Conservation (phyloP, 2,113 vertebrate species). For the Sinocyclocheilus maitianheensis region DNA sequence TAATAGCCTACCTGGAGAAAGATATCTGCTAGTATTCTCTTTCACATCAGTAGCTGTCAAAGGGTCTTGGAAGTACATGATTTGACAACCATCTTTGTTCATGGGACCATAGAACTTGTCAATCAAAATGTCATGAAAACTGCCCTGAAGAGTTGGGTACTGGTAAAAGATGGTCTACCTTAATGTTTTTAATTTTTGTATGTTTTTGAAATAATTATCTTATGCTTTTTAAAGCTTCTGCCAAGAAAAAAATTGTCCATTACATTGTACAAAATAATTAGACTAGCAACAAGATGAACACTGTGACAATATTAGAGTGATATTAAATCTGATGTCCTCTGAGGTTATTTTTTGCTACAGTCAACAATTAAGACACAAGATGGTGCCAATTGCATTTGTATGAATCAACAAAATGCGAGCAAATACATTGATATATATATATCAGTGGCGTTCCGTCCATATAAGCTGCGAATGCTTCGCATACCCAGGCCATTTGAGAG, state of each 20-base stretch:
- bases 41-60: neutral
- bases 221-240: neutral
- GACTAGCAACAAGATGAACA: neutral
- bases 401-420: too few species aligned
- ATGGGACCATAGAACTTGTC: neutral
- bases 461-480: too few species aligned
- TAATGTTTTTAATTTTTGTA: too few species aligned
- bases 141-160: neutral
- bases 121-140: neutral
- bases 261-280: neutral
- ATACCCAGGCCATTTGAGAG: too few species aligned
- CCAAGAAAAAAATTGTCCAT: neutral
- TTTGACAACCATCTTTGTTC: neutral
- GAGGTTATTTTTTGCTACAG: too few species aligned
- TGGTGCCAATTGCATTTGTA: too few species aligned
- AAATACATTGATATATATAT: too few species aligned
- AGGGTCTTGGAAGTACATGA: neutral
- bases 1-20: neutral
- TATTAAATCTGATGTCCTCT: neutral
- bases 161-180: too few species aligned
- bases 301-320: neutral
- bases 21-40: neutral
- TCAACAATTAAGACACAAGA: too few species aligned
- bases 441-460: too few species aligned
- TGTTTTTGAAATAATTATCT: too few species aligned